Evolutionary conservation across 1,140 invertebrate genomes (phyloP).

Genomic region (Adoxophyes honmai): DNA sequence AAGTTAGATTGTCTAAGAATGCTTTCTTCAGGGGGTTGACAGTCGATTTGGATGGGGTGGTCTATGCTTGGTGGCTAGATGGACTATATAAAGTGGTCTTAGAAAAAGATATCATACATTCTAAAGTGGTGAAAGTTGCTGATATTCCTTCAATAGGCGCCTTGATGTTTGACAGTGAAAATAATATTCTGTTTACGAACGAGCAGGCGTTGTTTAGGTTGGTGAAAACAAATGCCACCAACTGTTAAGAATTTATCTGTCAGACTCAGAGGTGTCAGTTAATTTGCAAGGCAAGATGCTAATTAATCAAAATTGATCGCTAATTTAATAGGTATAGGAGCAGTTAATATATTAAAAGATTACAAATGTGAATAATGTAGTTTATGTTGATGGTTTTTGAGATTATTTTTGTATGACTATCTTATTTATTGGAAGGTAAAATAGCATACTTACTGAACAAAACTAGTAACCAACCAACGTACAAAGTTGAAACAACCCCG

Average conservation of each 20-base stretch:
- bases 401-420: too few relatives aligned
- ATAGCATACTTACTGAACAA: too few relatives aligned
- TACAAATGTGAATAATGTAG: too few relatives aligned
- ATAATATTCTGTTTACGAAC: slow-evolving; percentile 55
- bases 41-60: slow-evolving; percentile 44
- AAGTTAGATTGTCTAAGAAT: slow-evolving; percentile 44
- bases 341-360: too few relatives aligned
- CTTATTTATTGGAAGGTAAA: too few relatives aligned
- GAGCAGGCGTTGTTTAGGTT: slow-evolving; percentile 46
- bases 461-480: too few relatives aligned
- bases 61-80: slow-evolving; percentile 66
- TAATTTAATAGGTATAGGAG: too few relatives aligned
- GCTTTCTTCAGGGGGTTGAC: slow-evolving; percentile 56
- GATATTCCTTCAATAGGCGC: slow-evolving; percentile 44
- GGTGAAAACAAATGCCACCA: slow-evolving; percentile 27
- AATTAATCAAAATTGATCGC: too few relatives aligned
- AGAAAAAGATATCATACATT: slow-evolving; percentile 34
- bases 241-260: slow-evolving; percentile 31
- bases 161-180: slow-evolving; percentile 59
- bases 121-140: slow-evolving; percentile 40
- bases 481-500: too few relatives aligned
- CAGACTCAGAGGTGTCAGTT: too few relatives aligned
- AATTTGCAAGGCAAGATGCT: too few relatives aligned
- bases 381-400: too few relatives aligned
- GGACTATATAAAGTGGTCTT: slow-evolving; percentile 54